These are phyloP conservation scores for Hyppa rectilinea DNA, from an alignment of 2,888 invertebrate genomes.

Conservation along the genomic window DNA sequence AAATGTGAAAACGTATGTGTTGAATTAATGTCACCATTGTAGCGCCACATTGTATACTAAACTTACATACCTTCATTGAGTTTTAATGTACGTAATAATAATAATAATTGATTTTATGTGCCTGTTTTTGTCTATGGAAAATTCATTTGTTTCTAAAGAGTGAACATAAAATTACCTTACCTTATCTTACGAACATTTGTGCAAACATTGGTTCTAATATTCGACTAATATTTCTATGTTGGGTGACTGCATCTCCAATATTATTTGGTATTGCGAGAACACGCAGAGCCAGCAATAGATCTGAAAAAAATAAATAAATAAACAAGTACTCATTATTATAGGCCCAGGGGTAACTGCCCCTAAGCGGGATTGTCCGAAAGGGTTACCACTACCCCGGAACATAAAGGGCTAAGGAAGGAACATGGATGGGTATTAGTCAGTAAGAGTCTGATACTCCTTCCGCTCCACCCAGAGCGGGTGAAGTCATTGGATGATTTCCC, in stretches of 20 bases:
- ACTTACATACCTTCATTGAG: background rate
- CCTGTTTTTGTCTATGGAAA: background rate
- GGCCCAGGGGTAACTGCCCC: too few relatives aligned
- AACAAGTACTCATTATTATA: too few relatives aligned
- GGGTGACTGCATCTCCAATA: constrained; percentile 95
- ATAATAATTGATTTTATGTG: constrained; percentile 7
- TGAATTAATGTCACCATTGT: too few relatives aligned
- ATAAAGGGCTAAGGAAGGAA: too few relatives aligned
- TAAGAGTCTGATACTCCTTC: too few relatives aligned
- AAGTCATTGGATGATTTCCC: too few relatives aligned
- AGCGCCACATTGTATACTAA: too few relatives aligned
- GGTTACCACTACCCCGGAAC: too few relatives aligned
- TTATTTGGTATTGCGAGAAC: constrained; percentile 95
- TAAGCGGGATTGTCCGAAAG: too few relatives aligned
- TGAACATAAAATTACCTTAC: constrained; percentile 18
- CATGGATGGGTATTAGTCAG: too few relatives aligned
- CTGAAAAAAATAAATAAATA: constrained; percentile 88
- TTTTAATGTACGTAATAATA: background rate
- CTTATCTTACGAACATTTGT: constrained; percentile 24
- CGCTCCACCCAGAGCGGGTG: too few relatives aligned
- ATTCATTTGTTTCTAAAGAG: background rate
- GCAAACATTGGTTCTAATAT: constrained; percentile 71
- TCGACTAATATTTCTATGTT: constrained; percentile 94
- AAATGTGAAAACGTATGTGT: too few relatives aligned
- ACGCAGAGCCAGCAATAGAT: constrained; percentile 97